Evolutionary conservation across 1,140 invertebrate species (phyloP), one percentile per base, ranked within the genome.

Genomic region (Hylaeus anthracinus): DNA sequence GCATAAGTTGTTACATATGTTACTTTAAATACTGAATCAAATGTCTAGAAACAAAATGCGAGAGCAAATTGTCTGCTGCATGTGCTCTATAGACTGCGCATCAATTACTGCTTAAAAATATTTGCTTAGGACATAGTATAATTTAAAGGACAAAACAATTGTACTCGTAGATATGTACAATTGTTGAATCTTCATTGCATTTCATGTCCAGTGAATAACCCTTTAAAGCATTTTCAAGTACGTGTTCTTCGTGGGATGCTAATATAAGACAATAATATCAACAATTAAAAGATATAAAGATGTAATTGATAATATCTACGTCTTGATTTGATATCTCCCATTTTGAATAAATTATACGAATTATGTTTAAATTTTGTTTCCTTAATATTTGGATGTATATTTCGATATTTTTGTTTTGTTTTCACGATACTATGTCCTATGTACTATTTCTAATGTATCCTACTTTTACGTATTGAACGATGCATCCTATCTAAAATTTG

Each of bases 1-100:
- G 61, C 67, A 79, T 86, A 81, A 78, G 77, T 70, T 86, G 60
- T 88, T 86, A 86, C 76, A 81, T 85, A 82, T 72, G 72, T 86
- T 85, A 82, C 72, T 82, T 87, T 78, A 81, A 85, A 81, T 75
- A 65, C 65, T 72, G 55, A 88, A 87, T 85, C 83, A 85, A 87
- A 83, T 72, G 65, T 87, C 56, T 74, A 64, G 41, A 86, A 86
- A 69, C 64, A 67, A 78, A 85, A 3, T 77, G 41, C 79, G 66
- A 81, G 79, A 81, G 72, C 72, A 81, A 77, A 70, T 73, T 65
- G 79, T 78, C 79, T 74, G 71, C 78, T 86, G 74, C 83, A 85
- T 83, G 80, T 79, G 79, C 80, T 86, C 80, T 86, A 76, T 71
- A 72, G 60, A 81, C 85, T 79, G 70, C 58, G 48, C 70, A 86